Evolutionary conservation across 2,113 vertebrate species (phyloP).

Genomic region (Ornithorhynchus anatinus): DNA sequence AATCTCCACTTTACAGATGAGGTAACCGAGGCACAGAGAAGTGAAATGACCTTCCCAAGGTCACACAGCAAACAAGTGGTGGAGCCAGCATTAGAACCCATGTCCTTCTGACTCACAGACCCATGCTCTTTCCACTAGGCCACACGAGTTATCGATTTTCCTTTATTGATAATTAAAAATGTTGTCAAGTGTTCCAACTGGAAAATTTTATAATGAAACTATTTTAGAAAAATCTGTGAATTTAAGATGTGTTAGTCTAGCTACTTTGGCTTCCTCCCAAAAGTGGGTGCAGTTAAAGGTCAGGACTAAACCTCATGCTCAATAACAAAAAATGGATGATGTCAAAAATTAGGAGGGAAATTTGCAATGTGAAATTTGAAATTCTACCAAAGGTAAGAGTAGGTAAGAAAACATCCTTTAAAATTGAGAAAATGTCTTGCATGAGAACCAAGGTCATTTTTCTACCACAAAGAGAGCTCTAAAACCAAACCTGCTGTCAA

Average conservation of each 20-base stretch:
- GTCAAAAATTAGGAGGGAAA: too few relatives aligned
- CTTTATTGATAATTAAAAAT: slow-evolving; percentile 28
- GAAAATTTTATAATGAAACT: slow-evolving; percentile 49
- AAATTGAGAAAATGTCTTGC: too few relatives aligned
- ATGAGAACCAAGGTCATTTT: accelerated
- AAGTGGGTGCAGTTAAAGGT: slow-evolving; percentile 7
- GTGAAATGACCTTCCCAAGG: too few relatives aligned
- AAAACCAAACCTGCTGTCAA: neutral
- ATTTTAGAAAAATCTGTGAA: slow-evolving; percentile 32
- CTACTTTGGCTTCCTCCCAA: neutral
- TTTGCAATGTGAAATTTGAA: too few relatives aligned
- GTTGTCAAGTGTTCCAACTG: slow-evolving; percentile 15
- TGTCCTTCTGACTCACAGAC: too few relatives aligned
- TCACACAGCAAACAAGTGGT: too few relatives aligned
- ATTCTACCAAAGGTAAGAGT: too few relatives aligned
- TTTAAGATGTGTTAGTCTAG: slow-evolving; percentile 17
- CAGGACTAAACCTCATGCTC: neutral
- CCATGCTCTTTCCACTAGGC: too few relatives aligned
- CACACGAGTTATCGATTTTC: neutral
- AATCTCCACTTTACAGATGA: too few relatives aligned
- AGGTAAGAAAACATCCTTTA: too few relatives aligned
- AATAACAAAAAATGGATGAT: neutral
- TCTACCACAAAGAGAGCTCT: accelerated
- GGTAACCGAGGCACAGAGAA: too few relatives aligned
- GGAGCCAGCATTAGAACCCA: too few relatives aligned